Evolutionary conservation across 2,888 invertebrate species (phyloP), one percentile per base, ranked within the genome.

Genomic region (Bellardia pandia): DNA sequence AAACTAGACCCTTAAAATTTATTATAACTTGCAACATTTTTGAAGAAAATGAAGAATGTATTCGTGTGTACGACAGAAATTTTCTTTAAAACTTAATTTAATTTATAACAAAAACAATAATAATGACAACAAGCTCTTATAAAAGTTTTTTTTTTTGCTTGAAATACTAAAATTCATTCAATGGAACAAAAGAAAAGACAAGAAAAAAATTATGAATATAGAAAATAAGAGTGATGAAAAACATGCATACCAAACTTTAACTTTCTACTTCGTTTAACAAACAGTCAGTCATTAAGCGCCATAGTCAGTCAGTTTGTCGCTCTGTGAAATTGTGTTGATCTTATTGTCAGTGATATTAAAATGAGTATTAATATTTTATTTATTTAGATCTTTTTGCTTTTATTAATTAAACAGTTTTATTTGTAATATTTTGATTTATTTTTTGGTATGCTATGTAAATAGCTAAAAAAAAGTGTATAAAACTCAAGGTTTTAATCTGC

Each of bases 221-320:
- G 45, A 85, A 79, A 78, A 72, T 40, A 80, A 80, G 76, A 85
- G 69, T 85, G 74, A 71, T 72, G 72, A 69, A 86, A 86, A 82
- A 74, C 81, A 58, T 69, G 68, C 74, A 74, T 62, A 48, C 33
- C 69, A 69, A 75, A 37, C 3, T 30, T 16, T 58, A 85, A 85
- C 87, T 87, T 87, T 87, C 87, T 85, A 81, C 85, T 87, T 87
- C 87, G 78, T 85, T 87, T 42, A 56, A 40, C 51, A 51, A 8
- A 23, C 30, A 71, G 45, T 66, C 75, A 45, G 23, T 60, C 76
- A 62, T 37, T 33, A 33, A 69, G 58, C 30, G 8, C 13, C 7
- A 64, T 13, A 68, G 33, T 68, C 48, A 60, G 16, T 16, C 76
- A 30, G 42, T 68, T 48, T 33, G 40, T 16, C 58, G 37, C 33